Evolutionary conservation across 1,140 invertebrate species (phyloP).

Genomic region (Zelostemma sp.): DNA sequence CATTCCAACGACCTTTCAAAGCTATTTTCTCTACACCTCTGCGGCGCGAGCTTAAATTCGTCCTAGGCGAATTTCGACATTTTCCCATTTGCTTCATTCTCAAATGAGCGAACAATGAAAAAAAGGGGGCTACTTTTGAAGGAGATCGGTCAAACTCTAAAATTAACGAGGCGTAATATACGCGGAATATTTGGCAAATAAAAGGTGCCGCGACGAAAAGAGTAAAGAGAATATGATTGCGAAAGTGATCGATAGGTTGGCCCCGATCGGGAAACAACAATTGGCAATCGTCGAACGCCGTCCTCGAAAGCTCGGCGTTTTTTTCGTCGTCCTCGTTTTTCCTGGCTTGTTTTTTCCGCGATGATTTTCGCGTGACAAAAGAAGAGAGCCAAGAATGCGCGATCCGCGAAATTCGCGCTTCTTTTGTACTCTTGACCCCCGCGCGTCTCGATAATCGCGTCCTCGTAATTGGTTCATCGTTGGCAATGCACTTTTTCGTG

Average conservation of each 20-base stretch:
- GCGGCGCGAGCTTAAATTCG: no score
- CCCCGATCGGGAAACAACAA: conserved; percentile 54
- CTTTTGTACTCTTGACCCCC: no score
- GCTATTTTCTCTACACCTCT: no score
- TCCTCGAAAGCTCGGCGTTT: conserved; percentile 52
- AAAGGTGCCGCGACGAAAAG: conserved; percentile 13
- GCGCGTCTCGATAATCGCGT: no score
- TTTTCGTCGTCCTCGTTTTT: conserved; percentile 32
- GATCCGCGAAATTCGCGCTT: conserved; percentile 56
- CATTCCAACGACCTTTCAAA: no score
- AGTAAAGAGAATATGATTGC: no score
- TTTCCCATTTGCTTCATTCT: no score
- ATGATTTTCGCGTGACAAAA: conserved; percentile 12
- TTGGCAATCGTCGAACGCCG: conserved; percentile 47
- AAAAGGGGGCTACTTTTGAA: neutral
- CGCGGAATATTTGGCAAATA: conserved; percentile 45
- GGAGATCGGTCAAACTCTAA: conserved; percentile 40
- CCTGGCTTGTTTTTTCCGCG: conserved; percentile 24
- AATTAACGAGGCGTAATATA: conserved; percentile 34
- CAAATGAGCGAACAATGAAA: neutral
- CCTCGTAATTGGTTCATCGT: no score
- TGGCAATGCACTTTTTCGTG: conserved; percentile 43
- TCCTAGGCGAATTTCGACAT: neutral
- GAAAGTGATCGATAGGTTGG: conserved; percentile 39
- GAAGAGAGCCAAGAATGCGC: conserved; percentile 39